Evolutionary conservation across 2,797 vertebrate species (phyloP), one percentile per base, ranked within the genome.

Genomic region (Toxotes lorentzi): DNA sequence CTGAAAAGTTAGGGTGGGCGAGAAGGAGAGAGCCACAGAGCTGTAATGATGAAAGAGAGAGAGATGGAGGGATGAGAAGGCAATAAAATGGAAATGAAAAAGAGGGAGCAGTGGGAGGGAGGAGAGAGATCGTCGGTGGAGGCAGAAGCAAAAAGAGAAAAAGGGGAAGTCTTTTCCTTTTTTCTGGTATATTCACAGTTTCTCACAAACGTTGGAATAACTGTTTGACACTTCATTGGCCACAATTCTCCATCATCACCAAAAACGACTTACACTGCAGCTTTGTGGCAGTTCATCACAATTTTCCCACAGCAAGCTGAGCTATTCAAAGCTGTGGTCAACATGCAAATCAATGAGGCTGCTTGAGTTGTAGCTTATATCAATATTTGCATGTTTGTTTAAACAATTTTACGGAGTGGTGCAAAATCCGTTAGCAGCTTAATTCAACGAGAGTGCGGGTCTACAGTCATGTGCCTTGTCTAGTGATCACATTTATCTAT

Each of bases 61-160:
- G 62, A 73, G 79, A 85, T 35, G 82, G 75, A 86, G 69, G 77
- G 84, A 88, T 82, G 82, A 81, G 80, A 79, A 77, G n/a, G 84
- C 63, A 66, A 81, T 88, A 87, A 92, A 89, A 88, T 51, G 70
- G 35, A 83, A 88, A 85, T 85, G 59, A 85, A 81, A 63, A 47
- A 47, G 73, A 60, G 30, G 45, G 54, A 40, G 73, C 57, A 62
- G 64, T 0, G 0, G 32, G 53, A n/a, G 73, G 16, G 51, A 63
- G 30, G 5, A n/a, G 73, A 16, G 51, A 67, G 30, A 73, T 16
- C 41, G 50, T 50, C 4, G 1, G 43, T 4, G 62, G 59, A 71
- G 58, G 61, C n/a, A 72, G 41, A 66, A 24, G 82, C 57, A 76
- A 61, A 63, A 58, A 47, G 61, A 12, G 19, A 32, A 5, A 61